Evolutionary conservation across 2,113 vertebrate species (phyloP).

Genomic region (Rhea pennata): DNA sequence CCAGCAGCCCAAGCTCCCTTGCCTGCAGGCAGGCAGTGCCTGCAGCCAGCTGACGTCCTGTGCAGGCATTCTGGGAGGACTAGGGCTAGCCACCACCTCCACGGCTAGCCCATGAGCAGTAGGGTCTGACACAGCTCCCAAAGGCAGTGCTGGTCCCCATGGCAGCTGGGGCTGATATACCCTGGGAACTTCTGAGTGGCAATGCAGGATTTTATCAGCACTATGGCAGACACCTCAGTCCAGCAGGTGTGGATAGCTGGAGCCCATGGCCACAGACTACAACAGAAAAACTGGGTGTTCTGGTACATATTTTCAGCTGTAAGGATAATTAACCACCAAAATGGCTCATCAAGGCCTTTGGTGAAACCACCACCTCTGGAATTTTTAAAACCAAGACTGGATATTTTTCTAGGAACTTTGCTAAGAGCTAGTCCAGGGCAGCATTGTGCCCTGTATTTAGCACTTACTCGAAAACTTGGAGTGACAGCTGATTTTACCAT

Average conservation of each 20-base stretch:
- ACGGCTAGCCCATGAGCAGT: background rate
- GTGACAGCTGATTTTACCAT: background rate
- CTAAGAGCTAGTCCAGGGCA: conserved; percentile 1
- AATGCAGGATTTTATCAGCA: background rate
- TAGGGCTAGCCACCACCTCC: background rate
- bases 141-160: accelerated
- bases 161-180: background rate
- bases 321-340: background rate
- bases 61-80: background rate
- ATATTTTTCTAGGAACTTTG: conserved; percentile 20
- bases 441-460: background rate
- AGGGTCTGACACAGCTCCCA: accelerated
- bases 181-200: background rate
- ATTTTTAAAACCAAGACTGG: background rate
- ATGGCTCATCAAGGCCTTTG: background rate
- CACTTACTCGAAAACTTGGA: background rate
- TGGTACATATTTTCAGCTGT: background rate
- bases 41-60: accelerated
- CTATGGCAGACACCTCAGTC: background rate
- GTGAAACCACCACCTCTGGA: background rate
- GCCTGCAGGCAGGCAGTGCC: background rate
- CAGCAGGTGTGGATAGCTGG: background rate
- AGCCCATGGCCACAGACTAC: background rate
- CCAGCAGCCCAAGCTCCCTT: background rate
- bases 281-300: background rate